Percentiles rank a stretch among this genome's conserved stretches.
Conservation (phyloP, 2,113 vertebrate species). For the Nothoprocta pentlandii region DNA sequence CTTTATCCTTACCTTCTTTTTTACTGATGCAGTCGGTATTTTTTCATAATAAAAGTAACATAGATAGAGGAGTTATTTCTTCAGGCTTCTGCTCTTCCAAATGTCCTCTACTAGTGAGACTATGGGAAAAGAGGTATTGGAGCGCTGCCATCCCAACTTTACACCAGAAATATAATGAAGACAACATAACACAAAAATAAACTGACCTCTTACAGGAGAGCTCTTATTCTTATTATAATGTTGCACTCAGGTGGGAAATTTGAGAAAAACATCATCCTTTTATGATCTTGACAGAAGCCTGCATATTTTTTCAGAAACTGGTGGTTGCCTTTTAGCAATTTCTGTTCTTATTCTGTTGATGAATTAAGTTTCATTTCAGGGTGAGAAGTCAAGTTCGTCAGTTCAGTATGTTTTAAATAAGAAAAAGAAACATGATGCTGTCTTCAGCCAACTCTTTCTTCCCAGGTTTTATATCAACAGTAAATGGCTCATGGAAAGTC, state of each 20-base stretch:
- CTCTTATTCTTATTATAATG: rapidly evolving
- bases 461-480: not conserved
- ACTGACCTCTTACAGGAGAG: not conserved
- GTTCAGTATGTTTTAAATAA: not conserved
- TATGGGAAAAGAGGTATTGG: not conserved
- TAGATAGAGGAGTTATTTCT: not conserved
- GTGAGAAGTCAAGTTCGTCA: not conserved
- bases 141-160: not conserved
- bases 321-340: not conserved
- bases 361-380: not conserved
- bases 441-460: not conserved
- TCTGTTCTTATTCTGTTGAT: not conserved
- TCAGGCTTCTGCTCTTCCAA: not conserved
- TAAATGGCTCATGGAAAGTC: not conserved
- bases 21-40: rapidly evolving
- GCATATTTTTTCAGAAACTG: not conserved
- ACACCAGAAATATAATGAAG: rapidly evolving
- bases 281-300: not conserved
- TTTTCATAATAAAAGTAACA: not conserved
- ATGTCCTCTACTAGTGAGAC: not conserved
- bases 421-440: not conserved
- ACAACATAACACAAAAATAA: rapidly evolving
- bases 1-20: not conserved
- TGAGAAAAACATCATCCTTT: not conserved
- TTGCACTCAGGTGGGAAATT: not conserved